A percentile compares a stretch with the other conserved stretches of the same genome.
phyloP scores from a whole-genome alignment of 1,140 invertebrate species.

The Triops longicaudatus region DNA sequence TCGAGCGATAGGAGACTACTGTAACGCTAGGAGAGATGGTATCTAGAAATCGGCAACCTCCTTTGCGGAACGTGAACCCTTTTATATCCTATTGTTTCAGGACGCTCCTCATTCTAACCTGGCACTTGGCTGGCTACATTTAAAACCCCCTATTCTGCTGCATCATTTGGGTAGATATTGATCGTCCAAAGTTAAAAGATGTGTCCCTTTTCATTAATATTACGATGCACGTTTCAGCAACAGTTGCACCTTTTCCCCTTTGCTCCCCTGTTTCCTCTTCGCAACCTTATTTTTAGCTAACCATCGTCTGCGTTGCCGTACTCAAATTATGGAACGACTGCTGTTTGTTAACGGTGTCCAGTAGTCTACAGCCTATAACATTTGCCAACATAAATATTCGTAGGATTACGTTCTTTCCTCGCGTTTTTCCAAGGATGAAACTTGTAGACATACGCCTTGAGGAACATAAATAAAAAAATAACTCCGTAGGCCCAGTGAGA shows the following conservation, averaged over 20 bases:
- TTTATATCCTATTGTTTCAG: background rate
- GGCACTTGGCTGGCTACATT: background rate
- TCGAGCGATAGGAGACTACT: background rate
- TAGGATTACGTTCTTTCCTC: background rate
- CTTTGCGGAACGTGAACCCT: background rate
- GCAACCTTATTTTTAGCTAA: slow-evolving; percentile 5
- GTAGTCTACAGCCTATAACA: background rate
- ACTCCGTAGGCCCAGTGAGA: background rate
- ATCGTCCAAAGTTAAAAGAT: background rate
- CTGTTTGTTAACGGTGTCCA: background rate
- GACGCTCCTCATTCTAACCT: background rate
- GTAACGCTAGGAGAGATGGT: background rate
- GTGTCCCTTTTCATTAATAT: background rate
- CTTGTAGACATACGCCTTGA: background rate
- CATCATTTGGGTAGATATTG: slow-evolving; percentile 2
- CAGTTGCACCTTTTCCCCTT: slow-evolving; percentile 9
- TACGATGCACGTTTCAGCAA: slow-evolving; percentile 1
- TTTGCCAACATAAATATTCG: background rate
- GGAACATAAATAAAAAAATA: background rate
- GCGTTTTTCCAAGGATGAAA: background rate
- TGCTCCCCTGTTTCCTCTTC: background rate
- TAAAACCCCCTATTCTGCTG: background rate
- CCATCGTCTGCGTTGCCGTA: background rate
- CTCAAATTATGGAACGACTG: background rate
- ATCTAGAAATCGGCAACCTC: background rate